Evolutionary conservation across 1,140 invertebrate species (phyloP).

Genomic region (Dreissena polymorpha): DNA sequence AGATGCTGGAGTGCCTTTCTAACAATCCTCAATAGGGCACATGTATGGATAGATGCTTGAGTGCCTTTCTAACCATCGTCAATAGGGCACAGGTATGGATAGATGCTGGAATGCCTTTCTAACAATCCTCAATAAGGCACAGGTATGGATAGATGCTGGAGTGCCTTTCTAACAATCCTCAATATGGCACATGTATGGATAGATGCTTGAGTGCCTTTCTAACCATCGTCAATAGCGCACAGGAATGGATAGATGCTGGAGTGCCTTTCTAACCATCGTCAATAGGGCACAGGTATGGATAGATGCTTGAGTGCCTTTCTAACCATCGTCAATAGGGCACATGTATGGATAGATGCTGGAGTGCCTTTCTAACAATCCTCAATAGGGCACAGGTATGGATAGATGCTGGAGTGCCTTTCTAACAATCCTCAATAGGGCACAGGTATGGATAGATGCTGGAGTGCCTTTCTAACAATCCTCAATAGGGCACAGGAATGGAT

Average conservation of each 20-base stretch:
- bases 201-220: neutral
- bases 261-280: constrained; percentile 62
- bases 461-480: constrained; percentile 62
- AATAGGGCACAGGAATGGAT: constrained; percentile 77
- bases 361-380: constrained; percentile 62
- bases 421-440: constrained; percentile 77
- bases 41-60: constrained; percentile 61
- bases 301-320: neutral
- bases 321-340: constrained; percentile 77
- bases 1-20: neutral
- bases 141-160: constrained; percentile 61
- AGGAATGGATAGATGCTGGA: constrained; percentile 61
- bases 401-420: neutral
- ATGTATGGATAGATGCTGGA: constrained; percentile 61
- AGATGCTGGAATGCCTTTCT: neutral
- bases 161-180: constrained; percentile 62
- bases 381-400: constrained; percentile 77
- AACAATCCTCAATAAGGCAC: constrained; percentile 77
- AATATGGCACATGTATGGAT: constrained; percentile 77
- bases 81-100: constrained; percentile 77
- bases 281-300: constrained; percentile 77
- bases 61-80: constrained; percentile 62
- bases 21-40: constrained; percentile 77
- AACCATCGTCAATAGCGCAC: constrained; percentile 77
- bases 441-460: constrained; percentile 61